Conservation (phyloP, 1,140 invertebrate species). For the Drosophila sp. region DNA sequence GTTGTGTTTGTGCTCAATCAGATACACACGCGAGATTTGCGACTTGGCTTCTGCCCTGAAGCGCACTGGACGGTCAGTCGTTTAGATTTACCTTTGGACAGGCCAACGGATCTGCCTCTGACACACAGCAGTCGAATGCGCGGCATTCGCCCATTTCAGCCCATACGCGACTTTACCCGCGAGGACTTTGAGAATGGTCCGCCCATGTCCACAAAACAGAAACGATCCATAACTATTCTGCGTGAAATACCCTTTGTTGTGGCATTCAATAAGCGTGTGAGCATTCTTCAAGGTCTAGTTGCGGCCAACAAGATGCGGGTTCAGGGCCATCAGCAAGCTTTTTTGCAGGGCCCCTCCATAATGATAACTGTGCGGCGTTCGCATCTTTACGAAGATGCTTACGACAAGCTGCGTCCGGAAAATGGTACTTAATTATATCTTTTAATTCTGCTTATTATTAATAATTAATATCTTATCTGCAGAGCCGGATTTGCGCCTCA, state of each 20-base stretch:
- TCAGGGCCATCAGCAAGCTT: constrained; percentile 90
- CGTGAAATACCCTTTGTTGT: constrained; percentile 97
- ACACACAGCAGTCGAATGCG: constrained; percentile 86
- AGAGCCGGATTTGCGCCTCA: constrained; percentile 94
- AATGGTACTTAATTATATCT: constrained; percentile 88
- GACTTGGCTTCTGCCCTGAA: constrained; percentile 90
- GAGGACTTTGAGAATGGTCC: constrained; percentile 91
- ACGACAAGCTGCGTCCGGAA: constrained; percentile 95
- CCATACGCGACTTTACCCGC: constrained; percentile 87
- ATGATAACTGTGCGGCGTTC: constrained; percentile 93
- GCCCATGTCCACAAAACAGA: constrained; percentile 94
- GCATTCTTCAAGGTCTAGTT: constrained; percentile 92
- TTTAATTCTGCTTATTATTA: background rate
- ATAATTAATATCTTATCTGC: constrained; percentile 37
- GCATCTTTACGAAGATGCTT: constrained; percentile 98
- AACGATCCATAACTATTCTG: constrained; percentile 94
- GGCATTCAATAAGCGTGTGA: constrained; percentile 94
- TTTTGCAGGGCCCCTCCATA: constrained; percentile 91
- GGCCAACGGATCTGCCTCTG: constrained; percentile 87
- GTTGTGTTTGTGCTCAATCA: constrained; percentile 90
- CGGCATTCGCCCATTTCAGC: constrained; percentile 88
- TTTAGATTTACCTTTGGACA: constrained; percentile 88
- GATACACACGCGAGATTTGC: constrained; percentile 92
- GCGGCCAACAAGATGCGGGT: constrained; percentile 84
- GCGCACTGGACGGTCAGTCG: constrained; percentile 91